Conservation (phyloP, 2,888 invertebrate species). For the Erannis defoliaria region DNA sequence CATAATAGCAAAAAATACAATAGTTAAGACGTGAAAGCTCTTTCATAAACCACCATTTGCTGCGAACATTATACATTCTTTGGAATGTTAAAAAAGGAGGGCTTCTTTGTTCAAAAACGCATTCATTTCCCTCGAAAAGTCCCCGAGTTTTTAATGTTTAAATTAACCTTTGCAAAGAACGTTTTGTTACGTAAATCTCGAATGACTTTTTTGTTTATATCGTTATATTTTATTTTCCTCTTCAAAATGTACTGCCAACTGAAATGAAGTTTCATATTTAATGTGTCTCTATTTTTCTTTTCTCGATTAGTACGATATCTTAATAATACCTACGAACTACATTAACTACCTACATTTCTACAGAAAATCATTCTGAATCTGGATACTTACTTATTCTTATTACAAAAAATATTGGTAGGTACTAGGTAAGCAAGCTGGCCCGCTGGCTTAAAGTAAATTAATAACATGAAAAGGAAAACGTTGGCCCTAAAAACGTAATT, state of each 20-base stretch:
- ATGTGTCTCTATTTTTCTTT: not conserved
- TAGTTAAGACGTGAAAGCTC: slow-evolving; percentile 32
- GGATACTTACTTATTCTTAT: not conserved
- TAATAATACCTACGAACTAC: not conserved
- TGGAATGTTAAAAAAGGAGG: slow-evolving; percentile 35
- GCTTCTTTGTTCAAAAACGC: slow-evolving; percentile 40
- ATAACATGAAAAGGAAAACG: slow-evolving; percentile 15
- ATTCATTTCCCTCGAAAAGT: slow-evolving; percentile 39
- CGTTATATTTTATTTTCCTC: slow-evolving; percentile 15
- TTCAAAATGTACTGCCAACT: not conserved
- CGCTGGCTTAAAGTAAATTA: not conserved
- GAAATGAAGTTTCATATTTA: not conserved
- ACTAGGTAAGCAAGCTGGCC: not conserved
- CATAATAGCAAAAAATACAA: slow-evolving; percentile 38
- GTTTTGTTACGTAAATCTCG: slow-evolving; percentile 35
- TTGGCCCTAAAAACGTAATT: slow-evolving; percentile 27
- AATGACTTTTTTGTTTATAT: slow-evolving; percentile 28
- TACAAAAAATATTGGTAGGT: not conserved
- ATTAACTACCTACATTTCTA: too few species aligned
- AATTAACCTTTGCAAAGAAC: slow-evolving; percentile 37
- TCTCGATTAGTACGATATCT: not conserved
- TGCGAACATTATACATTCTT: slow-evolving; percentile 39
- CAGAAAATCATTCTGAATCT: not conserved
- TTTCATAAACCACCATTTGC: slow-evolving; percentile 34
- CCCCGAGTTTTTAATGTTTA: slow-evolving; percentile 36